Percentiles rank a stretch among this genome's conserved stretches.
These are phyloP conservation scores for Tokudaia muenninki DNA, from an alignment of 2,797 vertebrate genomes.

Conservation along the genomic window DNA sequence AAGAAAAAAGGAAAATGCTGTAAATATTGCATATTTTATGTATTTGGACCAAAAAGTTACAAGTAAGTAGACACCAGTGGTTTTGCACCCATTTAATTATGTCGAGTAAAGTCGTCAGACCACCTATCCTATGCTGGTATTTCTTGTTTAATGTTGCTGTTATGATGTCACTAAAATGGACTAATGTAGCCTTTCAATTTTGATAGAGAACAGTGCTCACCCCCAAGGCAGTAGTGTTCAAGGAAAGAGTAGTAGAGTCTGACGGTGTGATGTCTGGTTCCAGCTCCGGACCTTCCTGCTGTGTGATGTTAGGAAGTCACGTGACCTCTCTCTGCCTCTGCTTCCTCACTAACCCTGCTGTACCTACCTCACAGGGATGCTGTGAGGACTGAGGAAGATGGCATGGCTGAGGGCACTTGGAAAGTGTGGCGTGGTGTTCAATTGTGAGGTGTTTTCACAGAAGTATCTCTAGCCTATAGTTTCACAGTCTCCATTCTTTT, in stretches of 20 bases:
- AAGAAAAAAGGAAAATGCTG: constrained; percentile 88
- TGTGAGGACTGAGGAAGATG: constrained; percentile 69
- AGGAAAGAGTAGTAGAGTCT: constrained; percentile 47
- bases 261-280: constrained; percentile 42
- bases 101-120: constrained; percentile 87
- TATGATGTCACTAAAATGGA: constrained; percentile 81
- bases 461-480: constrained; percentile 76
- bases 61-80: constrained; percentile 87
- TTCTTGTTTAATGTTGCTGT: constrained; percentile 83
- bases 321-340: constrained; percentile 72
- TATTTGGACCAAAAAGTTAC: constrained; percentile 91
- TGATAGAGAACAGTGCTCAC: constrained; percentile 76
- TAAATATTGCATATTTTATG: constrained; percentile 92
- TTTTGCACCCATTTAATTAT: constrained; percentile 88
- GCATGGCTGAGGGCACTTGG: constrained; percentile 70
- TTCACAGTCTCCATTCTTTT: constrained; percentile 81
- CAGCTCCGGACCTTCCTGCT: constrained; percentile 19
- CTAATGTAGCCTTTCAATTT: constrained; percentile 83
- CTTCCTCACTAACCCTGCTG: constrained; percentile 71
- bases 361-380: constrained; percentile 81
- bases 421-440: constrained; percentile 13
- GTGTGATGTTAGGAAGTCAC: constrained; percentile 62
- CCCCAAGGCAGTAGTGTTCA: constrained; percentile 61
- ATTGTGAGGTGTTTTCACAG: constrained; percentile 55
- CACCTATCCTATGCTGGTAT: constrained; percentile 75